A percentile compares a stretch with the other conserved stretches of the same genome.
Evolutionary conservation across 2,113 vertebrate species (phyloP).

Genomic region (Trogon melanurus): DNA sequence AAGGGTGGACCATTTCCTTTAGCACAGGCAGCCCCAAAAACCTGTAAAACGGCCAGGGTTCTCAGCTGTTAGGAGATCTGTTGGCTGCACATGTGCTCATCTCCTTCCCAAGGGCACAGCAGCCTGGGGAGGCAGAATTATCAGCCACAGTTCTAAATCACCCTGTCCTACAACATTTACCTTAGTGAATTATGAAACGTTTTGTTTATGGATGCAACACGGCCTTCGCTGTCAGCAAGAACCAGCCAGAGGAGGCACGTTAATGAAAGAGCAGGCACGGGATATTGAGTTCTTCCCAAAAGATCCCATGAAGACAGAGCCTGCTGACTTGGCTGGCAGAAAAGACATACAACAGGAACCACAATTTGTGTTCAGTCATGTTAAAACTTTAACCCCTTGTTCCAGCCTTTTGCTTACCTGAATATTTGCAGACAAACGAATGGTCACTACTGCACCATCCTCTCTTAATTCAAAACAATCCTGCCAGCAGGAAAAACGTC

Average conservation of each 20-base stretch:
- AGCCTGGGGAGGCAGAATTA: neutral
- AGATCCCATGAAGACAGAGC: neutral
- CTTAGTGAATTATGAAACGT: neutral
- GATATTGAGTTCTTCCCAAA: constrained; percentile 12
- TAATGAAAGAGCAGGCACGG: neutral
- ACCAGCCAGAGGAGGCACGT: neutral
- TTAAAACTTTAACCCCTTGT: neutral
- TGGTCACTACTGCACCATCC: neutral
- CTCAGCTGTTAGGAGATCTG: neutral
- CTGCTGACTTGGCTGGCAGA: neutral
- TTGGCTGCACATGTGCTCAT: neutral
- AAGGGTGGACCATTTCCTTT: neutral
- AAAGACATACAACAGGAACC: neutral
- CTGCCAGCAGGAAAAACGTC: neutral
- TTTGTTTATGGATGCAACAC: neutral
- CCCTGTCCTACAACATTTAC: neutral
- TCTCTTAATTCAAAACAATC: neutral
- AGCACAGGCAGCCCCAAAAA: neutral
- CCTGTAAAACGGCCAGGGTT: neutral
- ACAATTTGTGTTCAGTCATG: neutral
- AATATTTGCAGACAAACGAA: neutral
- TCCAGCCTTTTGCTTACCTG: neutral
- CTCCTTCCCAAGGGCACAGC: neutral
- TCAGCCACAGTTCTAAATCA: neutral
- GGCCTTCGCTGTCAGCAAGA: neutral